phyloP scores from a whole-genome alignment of 2,113 vertebrate species.

The Clarias gariepinus region DNA sequence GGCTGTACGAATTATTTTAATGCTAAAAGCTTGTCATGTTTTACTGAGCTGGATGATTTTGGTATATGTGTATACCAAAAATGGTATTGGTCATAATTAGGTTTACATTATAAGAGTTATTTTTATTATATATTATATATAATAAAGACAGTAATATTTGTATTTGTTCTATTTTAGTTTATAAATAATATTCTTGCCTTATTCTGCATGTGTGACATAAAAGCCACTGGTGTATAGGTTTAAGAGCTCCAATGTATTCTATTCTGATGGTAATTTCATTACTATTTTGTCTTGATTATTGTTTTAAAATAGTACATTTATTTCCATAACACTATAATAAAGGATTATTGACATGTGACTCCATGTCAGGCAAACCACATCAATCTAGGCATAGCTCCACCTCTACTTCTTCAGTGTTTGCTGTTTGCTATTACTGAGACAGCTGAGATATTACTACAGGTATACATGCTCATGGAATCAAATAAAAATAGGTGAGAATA shows the following conservation, averaged over 20 bases:
- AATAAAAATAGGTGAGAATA: slow-evolving; percentile 2
- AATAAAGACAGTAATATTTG: too few relatives aligned
- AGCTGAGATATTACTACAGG: too few relatives aligned
- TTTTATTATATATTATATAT: too few relatives aligned
- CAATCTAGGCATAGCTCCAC: not conserved
- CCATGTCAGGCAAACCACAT: not conserved
- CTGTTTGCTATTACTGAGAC: not conserved
- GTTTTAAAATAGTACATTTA: not conserved
- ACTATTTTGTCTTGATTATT: not conserved
- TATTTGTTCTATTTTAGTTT: too few relatives aligned
- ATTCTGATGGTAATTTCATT: not conserved
- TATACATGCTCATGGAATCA: not conserved
- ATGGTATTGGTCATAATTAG: too few relatives aligned
- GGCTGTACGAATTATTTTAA: too few relatives aligned
- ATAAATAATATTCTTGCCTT: too few relatives aligned
- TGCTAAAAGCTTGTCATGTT: too few relatives aligned
- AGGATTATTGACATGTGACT: not conserved
- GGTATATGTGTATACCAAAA: too few relatives aligned
- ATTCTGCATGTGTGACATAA: too few relatives aligned
- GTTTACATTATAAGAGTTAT: too few relatives aligned
- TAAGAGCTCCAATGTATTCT: not conserved
- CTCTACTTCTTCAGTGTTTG: not conserved
- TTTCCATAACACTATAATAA: not conserved
- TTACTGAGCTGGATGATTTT: too few relatives aligned
- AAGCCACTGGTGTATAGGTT: not conserved